Evolutionary conservation across 2,113 vertebrate genomes (phyloP).

Genomic region (Vombatus ursinus): DNA sequence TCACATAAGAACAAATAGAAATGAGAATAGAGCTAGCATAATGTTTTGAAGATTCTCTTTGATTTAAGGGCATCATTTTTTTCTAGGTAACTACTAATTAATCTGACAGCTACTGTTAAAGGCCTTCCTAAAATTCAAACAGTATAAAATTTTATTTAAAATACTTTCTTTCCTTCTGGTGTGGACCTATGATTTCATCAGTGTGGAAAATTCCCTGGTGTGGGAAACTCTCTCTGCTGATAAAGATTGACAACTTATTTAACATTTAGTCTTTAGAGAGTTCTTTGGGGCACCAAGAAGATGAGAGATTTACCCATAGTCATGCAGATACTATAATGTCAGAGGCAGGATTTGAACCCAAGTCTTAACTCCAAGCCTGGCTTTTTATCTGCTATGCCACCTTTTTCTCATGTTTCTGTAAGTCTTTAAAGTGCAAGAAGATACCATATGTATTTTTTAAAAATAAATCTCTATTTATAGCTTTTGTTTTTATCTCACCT

Average conservation of each 20-base stretch:
- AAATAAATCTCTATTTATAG: not conserved
- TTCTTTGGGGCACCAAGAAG: not conserved
- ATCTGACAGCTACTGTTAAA: constrained; percentile 26
- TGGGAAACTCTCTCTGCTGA: not conserved
- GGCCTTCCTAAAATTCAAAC: constrained; percentile 41
- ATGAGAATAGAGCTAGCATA: constrained; percentile 42
- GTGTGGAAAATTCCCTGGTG: not conserved
- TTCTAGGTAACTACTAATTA: constrained; percentile 43
- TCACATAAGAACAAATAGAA: constrained; percentile 54
- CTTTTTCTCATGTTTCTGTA: not conserved
- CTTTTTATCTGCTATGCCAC: not conserved
- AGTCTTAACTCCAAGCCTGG: not conserved
- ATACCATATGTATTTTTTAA: not conserved
- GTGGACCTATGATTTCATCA: not conserved
- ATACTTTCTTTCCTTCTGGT: not conserved
- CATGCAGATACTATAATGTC: not conserved
- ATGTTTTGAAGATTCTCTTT: constrained; percentile 46
- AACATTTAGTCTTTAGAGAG: not conserved
- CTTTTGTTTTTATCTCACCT: not conserved
- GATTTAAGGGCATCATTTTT: constrained; percentile 48
- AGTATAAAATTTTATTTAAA: constrained; percentile 40
- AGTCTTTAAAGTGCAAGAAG: not conserved
- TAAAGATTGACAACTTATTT: not conserved
- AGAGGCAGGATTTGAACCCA: not conserved
- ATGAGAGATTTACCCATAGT: not conserved